These are phyloP conservation scores for Hemicentrotus pulcherrimus DNA, from an alignment of 35 echinoderm and acorn worm genomes.

Conservation along the genomic window DNA sequence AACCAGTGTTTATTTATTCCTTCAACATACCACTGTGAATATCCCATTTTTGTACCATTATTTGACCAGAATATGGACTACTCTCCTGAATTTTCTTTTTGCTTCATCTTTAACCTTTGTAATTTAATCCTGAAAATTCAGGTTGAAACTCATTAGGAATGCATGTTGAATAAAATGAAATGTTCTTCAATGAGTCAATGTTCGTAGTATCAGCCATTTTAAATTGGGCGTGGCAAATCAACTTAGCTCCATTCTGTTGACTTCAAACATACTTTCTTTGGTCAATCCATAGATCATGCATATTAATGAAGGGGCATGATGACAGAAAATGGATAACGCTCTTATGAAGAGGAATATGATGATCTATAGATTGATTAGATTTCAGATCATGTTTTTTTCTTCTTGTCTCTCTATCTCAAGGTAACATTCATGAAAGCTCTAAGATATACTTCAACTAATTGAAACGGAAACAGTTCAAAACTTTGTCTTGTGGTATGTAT, in stretches of 20 bases:
- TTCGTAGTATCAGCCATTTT: background rate
- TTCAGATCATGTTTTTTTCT: background rate
- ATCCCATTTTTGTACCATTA: background rate
- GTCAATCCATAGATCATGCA: background rate
- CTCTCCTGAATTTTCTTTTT: background rate
- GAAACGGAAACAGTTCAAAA: no score
- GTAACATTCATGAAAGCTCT: background rate
- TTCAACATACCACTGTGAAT: background rate
- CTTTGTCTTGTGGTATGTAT: no score
- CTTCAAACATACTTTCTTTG: background rate
- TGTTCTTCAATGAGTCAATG: background rate
- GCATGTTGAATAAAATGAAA: background rate
- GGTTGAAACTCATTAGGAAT: background rate
- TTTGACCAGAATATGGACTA: background rate
- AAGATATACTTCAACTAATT: no score
- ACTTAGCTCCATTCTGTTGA: background rate
- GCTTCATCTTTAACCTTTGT: background rate
- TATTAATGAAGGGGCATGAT: background rate
- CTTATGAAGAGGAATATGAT: background rate
- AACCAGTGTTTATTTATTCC: background rate
- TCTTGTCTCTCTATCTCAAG: background rate
- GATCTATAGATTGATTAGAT: background rate
- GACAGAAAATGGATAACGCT: background rate
- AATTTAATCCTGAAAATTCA: background rate
- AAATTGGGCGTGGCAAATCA: background rate